A percentile compares a stretch with the other conserved stretches of the same genome.
Evolutionary conservation across 2,797 vertebrate genomes (phyloP).

Genomic region (Hozukius guyotensis): DNA sequence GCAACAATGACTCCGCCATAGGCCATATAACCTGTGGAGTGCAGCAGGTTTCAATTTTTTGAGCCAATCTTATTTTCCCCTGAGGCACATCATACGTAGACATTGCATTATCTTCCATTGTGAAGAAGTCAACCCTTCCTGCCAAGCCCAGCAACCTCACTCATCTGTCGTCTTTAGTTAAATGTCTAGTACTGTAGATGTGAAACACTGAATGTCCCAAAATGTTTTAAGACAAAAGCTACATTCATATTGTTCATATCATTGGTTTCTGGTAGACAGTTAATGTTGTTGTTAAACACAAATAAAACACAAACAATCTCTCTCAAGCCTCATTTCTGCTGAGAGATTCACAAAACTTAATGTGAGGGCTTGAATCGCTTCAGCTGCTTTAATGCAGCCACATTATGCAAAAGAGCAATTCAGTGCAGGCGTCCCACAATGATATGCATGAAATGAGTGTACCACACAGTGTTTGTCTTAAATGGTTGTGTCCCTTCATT

Average conservation of each 20-base stretch:
- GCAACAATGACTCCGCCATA: not conserved
- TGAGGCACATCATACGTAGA: slow-evolving; percentile 11
- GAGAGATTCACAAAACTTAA: slow-evolving; percentile 4
- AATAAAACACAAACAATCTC: slow-evolving; percentile 3
- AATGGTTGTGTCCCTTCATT: not conserved
- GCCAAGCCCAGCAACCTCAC: not conserved
- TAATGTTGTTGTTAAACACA: slow-evolving; percentile 2
- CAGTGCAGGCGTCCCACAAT: not conserved
- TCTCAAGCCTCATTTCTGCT: not conserved
- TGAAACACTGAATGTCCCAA: not conserved
- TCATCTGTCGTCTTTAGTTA: not conserved
- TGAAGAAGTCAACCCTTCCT: not conserved
- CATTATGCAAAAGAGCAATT: slow-evolving; percentile 33
- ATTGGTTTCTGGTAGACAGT: not conserved
- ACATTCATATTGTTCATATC: not conserved
- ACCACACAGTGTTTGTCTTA: not conserved
- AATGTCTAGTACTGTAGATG: not conserved
- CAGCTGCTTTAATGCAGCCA: slow-evolving; percentile 16
- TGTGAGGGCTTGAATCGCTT: slow-evolving; percentile 1
- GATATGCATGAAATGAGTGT: not conserved
- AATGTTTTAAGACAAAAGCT: not conserved
- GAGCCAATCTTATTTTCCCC: slow-evolving; percentile 7
- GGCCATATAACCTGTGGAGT: slow-evolving; percentile 18
- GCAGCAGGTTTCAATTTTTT: slow-evolving; percentile 14
- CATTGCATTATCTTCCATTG: not conserved